Evolutionary conservation across 2,888 invertebrate species (phyloP), one percentile per base, ranked within the genome.

Genomic region (Ormyrus pomaceus): DNA sequence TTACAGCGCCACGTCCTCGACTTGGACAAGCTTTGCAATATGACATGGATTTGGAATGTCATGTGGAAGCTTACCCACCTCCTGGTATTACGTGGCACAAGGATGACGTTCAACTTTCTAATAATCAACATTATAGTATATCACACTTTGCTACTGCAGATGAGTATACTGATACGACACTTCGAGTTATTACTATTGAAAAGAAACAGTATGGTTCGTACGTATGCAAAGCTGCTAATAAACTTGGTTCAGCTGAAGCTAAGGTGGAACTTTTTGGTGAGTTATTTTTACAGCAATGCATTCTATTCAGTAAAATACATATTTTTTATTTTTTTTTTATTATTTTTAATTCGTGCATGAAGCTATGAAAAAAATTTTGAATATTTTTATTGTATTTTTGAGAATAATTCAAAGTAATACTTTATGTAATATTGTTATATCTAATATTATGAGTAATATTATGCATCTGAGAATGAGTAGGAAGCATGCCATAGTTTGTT

Each of bases 31-130:
- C 98, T 0, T 91, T 98, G 9, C 97, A 97, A 89, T 98, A 97
- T 87, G 97, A 98, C 86, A 97, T 98, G 95, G 97, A 98, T 87
- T 90, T 98, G 83, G 98, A 98, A 87, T 98, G 98, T 87, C 97
- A 97, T 90, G 96, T 98, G 11, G 97, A 97, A 89, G 98, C 98
- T 0, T 98, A 97, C 91, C 98, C 98, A 0, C 97, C 97, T 4
- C 98, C 98, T 0, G 96, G 96, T 0, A 97, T 98, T 83, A 93
- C 94, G 0, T 98, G 98, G 98, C 92, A 96, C 5, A 98, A 98
- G 89, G 97, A 97, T 73, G 95, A 95, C 66, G 92, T 95, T 0
- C 94, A 95, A 81, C 90, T 98, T 4, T 95, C 96, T 0, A 97
- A 97, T 87, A 97, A 97, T 90, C 97, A 97, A 87, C 97, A 98